Percentiles rank a stretch among this genome's conserved stretches.
Conservation (phyloP, 35 echinoderm and acorn worm species). For the Eucidaris tribuloides region DNA sequence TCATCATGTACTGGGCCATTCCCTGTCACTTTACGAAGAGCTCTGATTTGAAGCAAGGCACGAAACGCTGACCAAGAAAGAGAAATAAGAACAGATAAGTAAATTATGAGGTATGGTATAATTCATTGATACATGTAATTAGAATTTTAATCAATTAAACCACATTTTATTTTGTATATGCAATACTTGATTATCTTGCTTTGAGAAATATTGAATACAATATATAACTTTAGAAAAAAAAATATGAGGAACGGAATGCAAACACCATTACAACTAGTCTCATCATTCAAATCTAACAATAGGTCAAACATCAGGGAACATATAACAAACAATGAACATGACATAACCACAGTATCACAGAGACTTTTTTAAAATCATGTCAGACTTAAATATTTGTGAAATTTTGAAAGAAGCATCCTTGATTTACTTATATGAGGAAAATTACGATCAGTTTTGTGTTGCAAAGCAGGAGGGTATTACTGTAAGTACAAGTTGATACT, state of each 20-base stretch:
- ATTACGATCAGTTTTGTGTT: too few relatives aligned
- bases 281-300: too few relatives aligned
- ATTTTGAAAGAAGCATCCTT: too few relatives aligned
- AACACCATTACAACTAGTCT: too few relatives aligned
- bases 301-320: not conserved
- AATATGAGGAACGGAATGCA: not conserved
- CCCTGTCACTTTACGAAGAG: constrained; percentile 76
- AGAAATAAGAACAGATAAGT: not conserved
- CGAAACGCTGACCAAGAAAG: constrained; percentile 65
- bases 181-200: not conserved
- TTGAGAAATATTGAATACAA: not conserved
- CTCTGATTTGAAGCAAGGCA: constrained; percentile 84
- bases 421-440: too few relatives aligned
- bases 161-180: not conserved
- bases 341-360: not conserved
- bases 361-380: too few relatives aligned
- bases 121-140: not conserved
- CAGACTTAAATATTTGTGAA: too few relatives aligned
- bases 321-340: not conserved
- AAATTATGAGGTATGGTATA: not conserved
- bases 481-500: not conserved
- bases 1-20: constrained; percentile 34
- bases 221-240: not conserved
- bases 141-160: not conserved
- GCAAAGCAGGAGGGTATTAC: not conserved